Evolutionary conservation across 1,140 invertebrate genomes (phyloP).

Genomic region (Euura lappo): DNA sequence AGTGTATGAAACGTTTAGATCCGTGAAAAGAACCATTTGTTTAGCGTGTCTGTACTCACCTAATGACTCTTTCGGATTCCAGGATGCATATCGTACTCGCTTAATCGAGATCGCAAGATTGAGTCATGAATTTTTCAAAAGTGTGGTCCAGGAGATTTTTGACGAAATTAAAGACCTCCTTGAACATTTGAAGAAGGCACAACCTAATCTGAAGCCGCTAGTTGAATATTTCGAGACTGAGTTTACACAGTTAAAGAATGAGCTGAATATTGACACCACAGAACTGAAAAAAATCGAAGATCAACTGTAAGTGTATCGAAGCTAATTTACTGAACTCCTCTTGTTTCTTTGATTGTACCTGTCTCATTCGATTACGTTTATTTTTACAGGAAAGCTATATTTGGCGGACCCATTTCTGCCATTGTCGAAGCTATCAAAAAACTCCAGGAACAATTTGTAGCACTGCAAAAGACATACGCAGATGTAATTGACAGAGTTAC

Average conservation of each 20-base stretch:
- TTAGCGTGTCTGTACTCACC: background rate
- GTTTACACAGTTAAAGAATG: slow-evolving; percentile 66
- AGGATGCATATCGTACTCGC: slow-evolving; percentile 35
- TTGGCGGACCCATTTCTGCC: slow-evolving; percentile 50
- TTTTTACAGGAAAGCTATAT: slow-evolving; percentile 55
- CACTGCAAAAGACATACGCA: slow-evolving; percentile 56
- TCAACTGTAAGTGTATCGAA: slow-evolving; percentile 67
- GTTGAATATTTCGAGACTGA: slow-evolving; percentile 66
- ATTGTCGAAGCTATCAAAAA: slow-evolving; percentile 54
- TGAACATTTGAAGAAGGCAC: slow-evolving; percentile 62
- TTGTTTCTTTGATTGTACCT: slow-evolving; percentile 11
- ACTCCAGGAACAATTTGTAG: slow-evolving; percentile 37
- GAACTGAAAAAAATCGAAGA: background rate
- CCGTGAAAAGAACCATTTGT: background rate
- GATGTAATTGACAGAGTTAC: slow-evolving; percentile 58
- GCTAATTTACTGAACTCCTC: slow-evolving; percentile 59
- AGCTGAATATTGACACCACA: slow-evolving; percentile 68
- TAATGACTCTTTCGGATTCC: background rate
- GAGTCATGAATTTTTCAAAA: slow-evolving; percentile 53
- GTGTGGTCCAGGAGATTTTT: slow-evolving; percentile 46
- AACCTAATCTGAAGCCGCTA: slow-evolving; percentile 67
- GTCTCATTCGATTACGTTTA: slow-evolving; percentile 7
- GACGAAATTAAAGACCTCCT: slow-evolving; percentile 50
- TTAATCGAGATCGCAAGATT: slow-evolving; percentile 43
- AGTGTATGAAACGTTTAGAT: slow-evolving; percentile 27